Conservation (phyloP, 1,140 invertebrate genomes). For the Spodoptera litura region DNA sequence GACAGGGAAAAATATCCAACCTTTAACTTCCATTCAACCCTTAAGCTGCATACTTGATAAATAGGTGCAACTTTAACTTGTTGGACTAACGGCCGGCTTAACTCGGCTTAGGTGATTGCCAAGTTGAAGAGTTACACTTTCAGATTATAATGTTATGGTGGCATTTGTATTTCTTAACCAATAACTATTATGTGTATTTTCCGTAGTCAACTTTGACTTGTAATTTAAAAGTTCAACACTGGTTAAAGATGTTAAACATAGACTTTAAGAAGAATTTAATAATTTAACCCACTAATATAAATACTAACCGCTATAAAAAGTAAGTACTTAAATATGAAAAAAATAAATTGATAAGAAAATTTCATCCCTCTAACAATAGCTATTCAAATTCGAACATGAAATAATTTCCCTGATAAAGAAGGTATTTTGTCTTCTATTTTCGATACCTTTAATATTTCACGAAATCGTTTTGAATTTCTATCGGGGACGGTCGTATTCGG, state of each 20-base stretch:
- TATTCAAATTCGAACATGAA: not conserved
- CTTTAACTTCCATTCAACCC: conserved; percentile 50
- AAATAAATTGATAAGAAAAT: not conserved
- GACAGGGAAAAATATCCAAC: conserved; percentile 55
- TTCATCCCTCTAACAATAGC: not conserved
- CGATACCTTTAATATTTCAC: conserved; percentile 23
- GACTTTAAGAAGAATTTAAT: no score
- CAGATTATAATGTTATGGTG: not conserved
- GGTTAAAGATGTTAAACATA: no score
- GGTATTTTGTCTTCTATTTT: conserved; percentile 24
- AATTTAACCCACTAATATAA: no score
- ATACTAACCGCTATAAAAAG: no score
- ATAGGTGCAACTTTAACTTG: conserved; percentile 35
- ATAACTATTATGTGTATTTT: no score
- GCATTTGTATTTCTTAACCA: not conserved
- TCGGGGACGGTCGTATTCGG: conserved; percentile 16
- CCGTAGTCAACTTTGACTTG: no score
- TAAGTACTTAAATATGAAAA: no score
- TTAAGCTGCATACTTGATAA: conserved; percentile 34
- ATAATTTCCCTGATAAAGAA: conserved; percentile 9
- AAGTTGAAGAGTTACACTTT: not conserved
- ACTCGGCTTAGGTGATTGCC: conserved; percentile 6
- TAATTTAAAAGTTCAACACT: no score
- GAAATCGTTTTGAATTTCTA: conserved; percentile 35
- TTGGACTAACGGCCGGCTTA: conserved; percentile 1